phyloP scores from a whole-genome alignment of 2,888 invertebrate genomes.

The Philereme transversata region DNA sequence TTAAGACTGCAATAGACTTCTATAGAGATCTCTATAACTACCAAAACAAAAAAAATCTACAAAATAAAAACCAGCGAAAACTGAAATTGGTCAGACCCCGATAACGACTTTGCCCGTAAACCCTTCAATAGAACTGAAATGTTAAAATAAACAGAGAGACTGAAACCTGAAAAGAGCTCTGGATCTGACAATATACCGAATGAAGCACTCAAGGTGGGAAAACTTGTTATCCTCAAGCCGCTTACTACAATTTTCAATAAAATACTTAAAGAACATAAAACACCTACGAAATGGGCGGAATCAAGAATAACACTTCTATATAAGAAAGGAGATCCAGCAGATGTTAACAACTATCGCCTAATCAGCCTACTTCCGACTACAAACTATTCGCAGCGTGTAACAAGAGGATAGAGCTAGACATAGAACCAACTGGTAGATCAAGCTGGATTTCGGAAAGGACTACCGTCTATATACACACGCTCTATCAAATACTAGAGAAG shows the following conservation, averaged over 20 bases:
- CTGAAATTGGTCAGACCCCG: background rate
- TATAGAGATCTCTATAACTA: constrained; percentile 12
- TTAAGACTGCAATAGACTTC: constrained; percentile 18
- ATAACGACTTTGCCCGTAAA: background rate
- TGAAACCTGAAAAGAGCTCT: constrained; percentile 16
- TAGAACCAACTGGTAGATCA: too few relatives aligned
- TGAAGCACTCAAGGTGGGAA: constrained; percentile 22
- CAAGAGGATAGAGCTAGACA: too few relatives aligned
- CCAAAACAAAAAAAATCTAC: background rate
- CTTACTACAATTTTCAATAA: constrained; percentile 18
- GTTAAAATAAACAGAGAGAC: constrained; percentile 5
- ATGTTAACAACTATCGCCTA: constrained; percentile 18
- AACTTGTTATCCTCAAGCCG: constrained; percentile 1
- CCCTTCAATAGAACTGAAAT: constrained; percentile 5
- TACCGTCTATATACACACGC: too few relatives aligned
- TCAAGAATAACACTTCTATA: constrained; percentile 24
- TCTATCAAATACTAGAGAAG: too few relatives aligned
- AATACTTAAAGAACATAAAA: constrained; percentile 12
- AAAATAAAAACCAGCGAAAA: background rate
- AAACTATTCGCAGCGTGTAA: too few relatives aligned
- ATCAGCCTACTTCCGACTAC: constrained; percentile 19
- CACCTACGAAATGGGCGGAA: constrained; percentile 12
- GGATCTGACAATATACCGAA: constrained; percentile 24
- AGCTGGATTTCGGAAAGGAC: too few relatives aligned
- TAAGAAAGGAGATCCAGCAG: constrained; percentile 3